Evolutionary conservation across 1,140 invertebrate species (phyloP).

Genomic region (Lasioglossum baleicum): DNA sequence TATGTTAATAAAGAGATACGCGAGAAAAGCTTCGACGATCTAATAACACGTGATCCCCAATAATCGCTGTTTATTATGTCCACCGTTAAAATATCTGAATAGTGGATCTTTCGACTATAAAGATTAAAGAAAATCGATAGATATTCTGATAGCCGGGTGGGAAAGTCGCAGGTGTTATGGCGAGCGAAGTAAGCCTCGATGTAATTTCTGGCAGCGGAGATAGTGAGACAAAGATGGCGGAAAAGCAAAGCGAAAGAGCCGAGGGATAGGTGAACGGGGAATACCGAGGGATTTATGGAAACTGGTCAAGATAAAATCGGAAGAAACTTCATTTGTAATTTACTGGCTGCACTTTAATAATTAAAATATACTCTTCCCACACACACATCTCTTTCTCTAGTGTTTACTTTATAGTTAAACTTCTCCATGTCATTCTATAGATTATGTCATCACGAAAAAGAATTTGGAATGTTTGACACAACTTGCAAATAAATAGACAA

Average conservation of each 20-base stretch:
- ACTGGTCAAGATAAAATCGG: slow-evolving; percentile 28
- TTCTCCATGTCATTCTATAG: no score
- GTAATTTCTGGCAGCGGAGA: slow-evolving; percentile 48
- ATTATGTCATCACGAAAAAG: no score
- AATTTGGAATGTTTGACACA: no score
- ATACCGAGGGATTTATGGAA: not conserved
- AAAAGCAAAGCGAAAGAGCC: not conserved
- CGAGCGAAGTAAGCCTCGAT: slow-evolving; percentile 44
- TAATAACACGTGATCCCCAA: slow-evolving; percentile 4
- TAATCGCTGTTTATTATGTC: slow-evolving; percentile 7
- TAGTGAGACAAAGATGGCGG: slow-evolving; percentile 14
- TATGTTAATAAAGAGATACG: not conserved
- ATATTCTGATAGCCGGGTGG: slow-evolving; percentile 23
- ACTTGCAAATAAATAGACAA: no score
- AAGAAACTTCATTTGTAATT: slow-evolving; percentile 21
- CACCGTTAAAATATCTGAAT: not conserved
- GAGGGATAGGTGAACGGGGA: not conserved
- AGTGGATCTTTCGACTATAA: slow-evolving; percentile 45
- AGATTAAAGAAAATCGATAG: slow-evolving; percentile 63
- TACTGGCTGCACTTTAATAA: not conserved
- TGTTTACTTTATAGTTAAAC: not conserved
- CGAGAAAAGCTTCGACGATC: not conserved
- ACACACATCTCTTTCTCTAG: not conserved
- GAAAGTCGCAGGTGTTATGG: slow-evolving; percentile 53
- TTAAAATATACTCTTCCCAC: not conserved